phyloP scores from a whole-genome alignment of 2,797 vertebrate genomes.

The Enoplosus armatus region DNA sequence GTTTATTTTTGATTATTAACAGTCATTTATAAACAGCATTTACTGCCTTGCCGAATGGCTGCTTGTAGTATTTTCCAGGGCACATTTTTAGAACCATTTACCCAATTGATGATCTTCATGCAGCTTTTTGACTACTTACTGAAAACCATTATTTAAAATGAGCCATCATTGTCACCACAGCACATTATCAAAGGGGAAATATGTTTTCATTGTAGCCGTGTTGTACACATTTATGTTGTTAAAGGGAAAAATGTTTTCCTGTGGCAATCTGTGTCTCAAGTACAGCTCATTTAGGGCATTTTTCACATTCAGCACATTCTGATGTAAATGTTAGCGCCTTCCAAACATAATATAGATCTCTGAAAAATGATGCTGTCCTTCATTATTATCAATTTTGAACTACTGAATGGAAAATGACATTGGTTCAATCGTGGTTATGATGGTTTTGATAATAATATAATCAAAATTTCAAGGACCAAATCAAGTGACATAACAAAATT shows the following conservation, averaged over 20 bases:
- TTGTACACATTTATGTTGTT: slow-evolving; percentile 58
- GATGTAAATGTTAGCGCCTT: slow-evolving; percentile 58
- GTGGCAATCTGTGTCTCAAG: slow-evolving; percentile 57
- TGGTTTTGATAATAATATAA: slow-evolving; percentile 47
- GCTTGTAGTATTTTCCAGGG: slow-evolving; percentile 46
- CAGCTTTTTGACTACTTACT: slow-evolving; percentile 68
- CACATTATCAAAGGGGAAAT: slow-evolving; percentile 68
- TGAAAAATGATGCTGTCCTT: slow-evolving; percentile 43
- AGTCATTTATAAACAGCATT: slow-evolving; percentile 48
- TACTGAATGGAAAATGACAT: slow-evolving; percentile 50
- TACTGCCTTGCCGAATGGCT: slow-evolving; percentile 28
- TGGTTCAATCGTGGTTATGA: slow-evolving; percentile 40
- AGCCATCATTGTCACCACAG: slow-evolving; percentile 58
- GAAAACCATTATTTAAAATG: slow-evolving; percentile 75
- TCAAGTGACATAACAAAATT: slow-evolving; percentile 46
- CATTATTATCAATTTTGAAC: slow-evolving; percentile 40
- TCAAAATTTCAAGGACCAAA: slow-evolving; percentile 50
- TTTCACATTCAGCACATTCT: slow-evolving; percentile 57
- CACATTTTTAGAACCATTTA: slow-evolving; percentile 64
- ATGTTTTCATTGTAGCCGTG: slow-evolving; percentile 63
- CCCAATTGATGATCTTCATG: slow-evolving; percentile 67
- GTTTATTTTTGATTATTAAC: slow-evolving; percentile 56
- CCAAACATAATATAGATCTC: slow-evolving; percentile 44
- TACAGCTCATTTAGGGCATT: slow-evolving; percentile 58
- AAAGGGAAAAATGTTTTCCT: slow-evolving; percentile 57